Evolutionary conservation across 2,113 vertebrate species (phyloP).

Genomic region (Noctilio leporinus): DNA sequence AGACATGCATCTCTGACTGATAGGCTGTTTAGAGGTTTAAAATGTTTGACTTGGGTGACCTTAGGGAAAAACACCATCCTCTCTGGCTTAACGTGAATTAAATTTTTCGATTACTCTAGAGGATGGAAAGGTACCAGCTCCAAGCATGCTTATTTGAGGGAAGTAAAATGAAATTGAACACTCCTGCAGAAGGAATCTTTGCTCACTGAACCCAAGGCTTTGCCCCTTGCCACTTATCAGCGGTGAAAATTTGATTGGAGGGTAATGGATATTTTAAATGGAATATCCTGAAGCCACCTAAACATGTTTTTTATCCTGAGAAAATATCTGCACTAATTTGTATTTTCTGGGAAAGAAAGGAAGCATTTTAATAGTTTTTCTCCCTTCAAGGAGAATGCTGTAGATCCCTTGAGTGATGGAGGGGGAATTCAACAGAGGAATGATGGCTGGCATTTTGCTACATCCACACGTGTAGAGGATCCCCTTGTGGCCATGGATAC

Average conservation of each 20-base stretch:
- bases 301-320: slow-evolving; percentile 38
- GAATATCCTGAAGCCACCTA: slow-evolving; percentile 47
- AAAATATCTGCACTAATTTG: slow-evolving; percentile 47
- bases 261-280: slow-evolving; percentile 58
- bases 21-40: slow-evolving; percentile 64
- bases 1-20: not conserved
- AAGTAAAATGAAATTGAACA: slow-evolving; percentile 72
- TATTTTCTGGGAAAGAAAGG: slow-evolving; percentile 38
- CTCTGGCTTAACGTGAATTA: slow-evolving; percentile 69
- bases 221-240: not conserved
- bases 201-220: slow-evolving; percentile 53
- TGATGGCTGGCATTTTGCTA: not conserved
- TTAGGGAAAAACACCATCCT: slow-evolving; percentile 61
- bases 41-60: slow-evolving; percentile 67
- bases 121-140: slow-evolving; percentile 55
- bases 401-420: not conserved
- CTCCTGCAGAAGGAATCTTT: slow-evolving; percentile 59
- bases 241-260: slow-evolving; percentile 66
- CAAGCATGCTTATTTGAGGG: slow-evolving; percentile 60
- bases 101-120: slow-evolving; percentile 68
- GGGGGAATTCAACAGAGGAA: not conserved
- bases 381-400: not conserved
- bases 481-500: not conserved
- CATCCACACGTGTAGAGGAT: rapidly evolving
- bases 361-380: slow-evolving; percentile 37